phyloP scores from a whole-genome alignment of 2,113 vertebrate genomes.

The Polypterus bichir region DNA sequence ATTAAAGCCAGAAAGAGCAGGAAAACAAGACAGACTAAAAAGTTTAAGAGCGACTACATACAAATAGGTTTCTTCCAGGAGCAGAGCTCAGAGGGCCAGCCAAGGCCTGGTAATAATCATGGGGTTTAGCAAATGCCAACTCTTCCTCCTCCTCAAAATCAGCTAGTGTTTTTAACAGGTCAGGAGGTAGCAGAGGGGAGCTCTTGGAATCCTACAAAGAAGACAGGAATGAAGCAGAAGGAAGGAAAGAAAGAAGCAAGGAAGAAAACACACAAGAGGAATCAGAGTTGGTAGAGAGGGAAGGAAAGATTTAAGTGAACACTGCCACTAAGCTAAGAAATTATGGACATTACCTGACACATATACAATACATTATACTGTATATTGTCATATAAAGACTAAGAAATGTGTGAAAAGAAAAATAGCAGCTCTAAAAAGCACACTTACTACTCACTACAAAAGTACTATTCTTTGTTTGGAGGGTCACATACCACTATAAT shows the following conservation, averaged over 20 bases:
- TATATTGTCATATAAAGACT: neutral
- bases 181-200: conserved; percentile 97
- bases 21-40: conserved; percentile 11
- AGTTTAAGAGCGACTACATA: conserved; percentile 64
- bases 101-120: conserved; percentile 96
- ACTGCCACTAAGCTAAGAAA: no score
- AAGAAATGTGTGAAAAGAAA: conserved; percentile 6
- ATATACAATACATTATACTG: no score
- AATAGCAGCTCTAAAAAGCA: conserved; percentile 16
- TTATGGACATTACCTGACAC: no score
- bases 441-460: neutral
- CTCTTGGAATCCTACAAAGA: conserved; percentile 83
- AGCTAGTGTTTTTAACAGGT: conserved; percentile 98
- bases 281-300: conserved; percentile 23
- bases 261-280: conserved; percentile 29
- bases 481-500: neutral
- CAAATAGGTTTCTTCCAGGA: conserved; percentile 96
- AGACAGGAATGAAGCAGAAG: conserved; percentile 53
- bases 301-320: neutral
- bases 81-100: conserved; percentile 88
- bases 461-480: neutral
- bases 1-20: neutral
- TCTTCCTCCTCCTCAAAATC: conserved; percentile 98
- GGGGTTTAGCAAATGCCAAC: conserved; percentile 93
- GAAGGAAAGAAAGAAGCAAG: conserved; percentile 43